phyloP scores from a whole-genome alignment of 2,797 vertebrate species.

The Eutrigla gurnardus region DNA sequence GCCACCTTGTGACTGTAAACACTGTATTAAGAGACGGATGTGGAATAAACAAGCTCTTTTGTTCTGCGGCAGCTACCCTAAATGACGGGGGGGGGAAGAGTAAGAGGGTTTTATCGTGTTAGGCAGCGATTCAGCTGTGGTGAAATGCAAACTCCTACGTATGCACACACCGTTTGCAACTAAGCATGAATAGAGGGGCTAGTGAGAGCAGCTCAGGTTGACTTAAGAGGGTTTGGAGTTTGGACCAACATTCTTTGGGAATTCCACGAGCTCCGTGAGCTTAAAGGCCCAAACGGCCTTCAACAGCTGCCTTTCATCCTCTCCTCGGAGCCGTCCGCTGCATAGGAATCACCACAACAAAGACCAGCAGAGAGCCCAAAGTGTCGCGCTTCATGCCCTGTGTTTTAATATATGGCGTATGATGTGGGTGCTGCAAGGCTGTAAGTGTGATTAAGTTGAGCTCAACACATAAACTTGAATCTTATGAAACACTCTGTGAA shows the following conservation, averaged over 20 bases:
- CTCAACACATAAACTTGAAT: conserved; percentile 2
- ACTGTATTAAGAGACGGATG: conserved; percentile 52
- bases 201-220: conserved; percentile 70
- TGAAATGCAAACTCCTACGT: conserved; percentile 51
- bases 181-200: conserved; percentile 51
- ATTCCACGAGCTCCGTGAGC: conserved; percentile 73
- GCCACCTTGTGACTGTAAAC: conserved; percentile 68
- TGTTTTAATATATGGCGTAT: conserved; percentile 27
- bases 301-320: conserved; percentile 71
- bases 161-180: conserved; percentile 36
- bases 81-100: conserved; percentile 25
- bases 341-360: conserved; percentile 63
- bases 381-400: conserved; percentile 29
- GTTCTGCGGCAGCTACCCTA: conserved; percentile 51
- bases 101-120: conserved; percentile 73
- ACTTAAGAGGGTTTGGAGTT: conserved; percentile 79
- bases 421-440: conserved; percentile 30
- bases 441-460: conserved; percentile 1
- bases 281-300: conserved; percentile 71
- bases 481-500: conserved; percentile 1
- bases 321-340: conserved; percentile 50
- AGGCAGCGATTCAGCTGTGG: conserved; percentile 52
- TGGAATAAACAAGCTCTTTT: conserved; percentile 67
- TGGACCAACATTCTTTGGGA: conserved; percentile 75
- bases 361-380: conserved; percentile 33